A percentile compares a stretch with the other conserved stretches of the same genome.
These are phyloP conservation scores for Drosophila parabipectinata DNA, from an alignment of 1,140 invertebrate species.

Conservation along the genomic window DNA sequence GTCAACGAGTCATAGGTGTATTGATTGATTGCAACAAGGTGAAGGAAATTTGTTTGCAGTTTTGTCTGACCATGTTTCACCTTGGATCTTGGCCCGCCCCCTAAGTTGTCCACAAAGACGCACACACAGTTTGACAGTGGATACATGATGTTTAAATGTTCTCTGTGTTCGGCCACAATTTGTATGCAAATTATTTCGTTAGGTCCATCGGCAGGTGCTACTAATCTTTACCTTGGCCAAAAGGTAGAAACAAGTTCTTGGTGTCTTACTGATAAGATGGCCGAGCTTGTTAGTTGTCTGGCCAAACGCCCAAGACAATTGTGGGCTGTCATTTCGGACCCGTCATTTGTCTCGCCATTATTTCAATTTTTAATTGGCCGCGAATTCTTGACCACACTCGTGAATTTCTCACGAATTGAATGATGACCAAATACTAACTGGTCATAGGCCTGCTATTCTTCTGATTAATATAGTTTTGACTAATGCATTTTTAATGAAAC, in stretches of 20 bases:
- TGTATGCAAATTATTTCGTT: constrained; percentile 67
- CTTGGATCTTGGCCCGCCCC: constrained; percentile 33
- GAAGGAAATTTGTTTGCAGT: constrained; percentile 66
- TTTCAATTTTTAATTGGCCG: constrained; percentile 67
- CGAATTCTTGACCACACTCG: constrained; percentile 26
- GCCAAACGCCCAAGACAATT: constrained; percentile 41
- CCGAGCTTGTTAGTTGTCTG: constrained; percentile 24
- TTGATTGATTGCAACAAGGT: constrained; percentile 66
- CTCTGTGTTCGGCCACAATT: constrained; percentile 28
- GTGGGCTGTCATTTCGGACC: constrained; percentile 52
- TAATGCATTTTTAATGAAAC: constrained; percentile 76
- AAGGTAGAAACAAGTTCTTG: constrained; percentile 59
- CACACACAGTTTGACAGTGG: background rate
- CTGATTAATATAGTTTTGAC: constrained; percentile 55
- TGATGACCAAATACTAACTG: constrained; percentile 2
- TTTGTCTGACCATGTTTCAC: constrained; percentile 47
- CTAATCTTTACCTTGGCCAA: constrained; percentile 31
- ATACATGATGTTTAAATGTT: constrained; percentile 36
- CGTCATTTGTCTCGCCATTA: constrained; percentile 70
- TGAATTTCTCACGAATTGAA: constrained; percentile 61
- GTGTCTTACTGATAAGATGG: constrained; percentile 66
- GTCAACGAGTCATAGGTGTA: constrained; percentile 24
- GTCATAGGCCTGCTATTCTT: constrained; percentile 54
- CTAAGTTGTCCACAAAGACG: constrained; percentile 7
- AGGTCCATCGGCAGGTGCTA: constrained; percentile 31